Percentiles rank a stretch among this genome's conserved stretches.
Evolutionary conservation across 2,113 vertebrate species (phyloP).

Genomic region (Recurvirostra avosetta): DNA sequence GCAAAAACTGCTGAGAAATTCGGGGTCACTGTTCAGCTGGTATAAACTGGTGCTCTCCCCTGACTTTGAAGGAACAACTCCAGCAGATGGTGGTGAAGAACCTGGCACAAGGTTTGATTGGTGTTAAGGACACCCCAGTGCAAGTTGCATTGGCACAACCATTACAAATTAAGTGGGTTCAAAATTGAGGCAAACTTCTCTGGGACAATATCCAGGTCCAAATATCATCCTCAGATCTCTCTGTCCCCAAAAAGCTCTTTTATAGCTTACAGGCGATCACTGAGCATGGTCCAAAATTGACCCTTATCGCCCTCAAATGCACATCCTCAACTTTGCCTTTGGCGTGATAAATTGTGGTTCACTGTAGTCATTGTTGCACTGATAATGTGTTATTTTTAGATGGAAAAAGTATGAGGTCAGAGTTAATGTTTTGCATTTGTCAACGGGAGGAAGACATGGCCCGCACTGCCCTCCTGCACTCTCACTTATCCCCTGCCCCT

Average conservation of each 20-base stretch:
- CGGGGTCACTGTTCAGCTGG: background rate
- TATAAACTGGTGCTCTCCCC: background rate
- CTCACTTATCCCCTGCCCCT: background rate
- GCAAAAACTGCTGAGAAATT: background rate
- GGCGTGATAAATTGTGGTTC: background rate
- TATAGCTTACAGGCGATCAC: background rate
- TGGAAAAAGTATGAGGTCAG: background rate
- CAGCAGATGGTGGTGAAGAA: background rate
- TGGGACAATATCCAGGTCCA: background rate
- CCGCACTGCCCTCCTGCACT: background rate
- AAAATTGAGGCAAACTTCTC: background rate
- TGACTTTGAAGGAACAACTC: background rate
- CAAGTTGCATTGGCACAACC: background rate
- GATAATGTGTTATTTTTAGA: background rate
- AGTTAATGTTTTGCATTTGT: constrained; percentile 26
- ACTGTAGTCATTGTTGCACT: rapidly evolving
- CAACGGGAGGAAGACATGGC: background rate
- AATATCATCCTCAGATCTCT: background rate
- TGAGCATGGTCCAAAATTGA: background rate
- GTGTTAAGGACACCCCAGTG: rapidly evolving
- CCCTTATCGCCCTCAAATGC: background rate
- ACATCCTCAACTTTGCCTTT: background rate
- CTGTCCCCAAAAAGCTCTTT: background rate
- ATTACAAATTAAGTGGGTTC: rapidly evolving
- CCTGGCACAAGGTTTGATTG: no score